Percentiles rank a stretch among this genome's conserved stretches.
phyloP scores from a whole-genome alignment of 2,113 vertebrate species.

The Oostethus manadensis region DNA sequence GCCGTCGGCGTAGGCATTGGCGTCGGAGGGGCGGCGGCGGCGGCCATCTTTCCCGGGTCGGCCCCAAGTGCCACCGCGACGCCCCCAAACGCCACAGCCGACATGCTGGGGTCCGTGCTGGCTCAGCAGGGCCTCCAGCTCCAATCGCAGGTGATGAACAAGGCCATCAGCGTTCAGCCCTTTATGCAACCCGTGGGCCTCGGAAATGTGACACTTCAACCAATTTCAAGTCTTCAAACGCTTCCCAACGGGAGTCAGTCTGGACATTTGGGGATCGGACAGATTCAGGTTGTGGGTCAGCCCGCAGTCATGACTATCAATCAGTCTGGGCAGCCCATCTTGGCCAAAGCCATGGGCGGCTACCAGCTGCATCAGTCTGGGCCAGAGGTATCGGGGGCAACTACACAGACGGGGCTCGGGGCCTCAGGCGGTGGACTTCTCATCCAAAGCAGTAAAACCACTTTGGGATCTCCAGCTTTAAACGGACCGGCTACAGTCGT shows the following conservation, averaged over 20 bases:
- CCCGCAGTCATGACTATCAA: constrained; percentile 95
- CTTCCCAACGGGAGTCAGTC: constrained; percentile 87
- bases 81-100: constrained; percentile 65
- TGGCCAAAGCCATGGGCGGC: constrained; percentile 84
- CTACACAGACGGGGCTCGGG: constrained; percentile 72
- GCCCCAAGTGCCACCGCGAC: constrained; percentile 55
- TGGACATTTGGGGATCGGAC: constrained; percentile 82
- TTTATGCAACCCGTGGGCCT: constrained; percentile 90
- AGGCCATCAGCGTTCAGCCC: constrained; percentile 88
- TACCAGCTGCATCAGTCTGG: constrained; percentile 83
- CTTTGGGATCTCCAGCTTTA: constrained; percentile 80
- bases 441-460: constrained; percentile 82
- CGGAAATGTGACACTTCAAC: constrained; percentile 92
- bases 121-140: constrained; percentile 85
- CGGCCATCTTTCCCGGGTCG: constrained; percentile 78
- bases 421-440: constrained; percentile 77
- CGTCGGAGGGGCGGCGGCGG: constrained; percentile 72
- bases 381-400: constrained; percentile 66
- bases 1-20: constrained; percentile 70
- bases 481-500: constrained; percentile 71
- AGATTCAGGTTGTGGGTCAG: constrained; percentile 92
- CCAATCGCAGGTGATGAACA: constrained; percentile 90
- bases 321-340: constrained; percentile 81
- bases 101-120: constrained; percentile 85
- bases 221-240: constrained; percentile 85